Evolutionary conservation across 2,797 vertebrate genomes (phyloP), one percentile per base, ranked within the genome.

Genomic region (Salmo trutta): DNA sequence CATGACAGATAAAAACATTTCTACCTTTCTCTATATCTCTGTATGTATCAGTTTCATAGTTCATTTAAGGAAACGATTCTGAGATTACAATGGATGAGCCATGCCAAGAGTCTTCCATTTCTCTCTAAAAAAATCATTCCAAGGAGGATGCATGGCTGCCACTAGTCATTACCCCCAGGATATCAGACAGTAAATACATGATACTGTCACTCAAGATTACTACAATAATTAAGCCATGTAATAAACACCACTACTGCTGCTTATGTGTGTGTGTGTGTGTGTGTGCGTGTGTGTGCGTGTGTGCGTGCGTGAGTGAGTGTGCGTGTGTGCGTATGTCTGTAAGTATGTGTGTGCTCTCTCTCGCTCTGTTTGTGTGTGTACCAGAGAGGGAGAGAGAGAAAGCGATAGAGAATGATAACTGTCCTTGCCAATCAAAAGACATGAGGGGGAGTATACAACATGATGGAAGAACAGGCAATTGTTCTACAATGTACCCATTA

Each of bases 201-300:
- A 79, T 71, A 79, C 88, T 91, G 91, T 90, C 91, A 91, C 86
- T 94, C 91, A 92, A 91, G 90, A 93, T 93, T 93, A 91, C 89
- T 74, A 59, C 84, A 84, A 87, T 92, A 93, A 94, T 93, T 91
- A 93, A 89, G 86, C 83, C 54, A 73, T 75, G 52, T 52, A 62
- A 56, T 80, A 74, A 78, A 83, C 87, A 88, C 81, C 87, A 86
- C 85, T 81, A 74, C 85, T 81, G 75, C 73, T 52, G 36, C 78
- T 10, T 71, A 52, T 51, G 72, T 59, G 82, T 52, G 1, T 65
- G 72, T 64, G 41, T 77, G 75, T 52, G 71, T 74, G 33, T 72
- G 29, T 76, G 33, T 74, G 62, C 53, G 29, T 68, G 72, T 51
- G 31, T 77, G 19, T 69, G 64, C 53, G 71, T 66, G 82, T 59